Conservation (phyloP, 2,113 vertebrate species). For the Mesitornis unicolor region DNA sequence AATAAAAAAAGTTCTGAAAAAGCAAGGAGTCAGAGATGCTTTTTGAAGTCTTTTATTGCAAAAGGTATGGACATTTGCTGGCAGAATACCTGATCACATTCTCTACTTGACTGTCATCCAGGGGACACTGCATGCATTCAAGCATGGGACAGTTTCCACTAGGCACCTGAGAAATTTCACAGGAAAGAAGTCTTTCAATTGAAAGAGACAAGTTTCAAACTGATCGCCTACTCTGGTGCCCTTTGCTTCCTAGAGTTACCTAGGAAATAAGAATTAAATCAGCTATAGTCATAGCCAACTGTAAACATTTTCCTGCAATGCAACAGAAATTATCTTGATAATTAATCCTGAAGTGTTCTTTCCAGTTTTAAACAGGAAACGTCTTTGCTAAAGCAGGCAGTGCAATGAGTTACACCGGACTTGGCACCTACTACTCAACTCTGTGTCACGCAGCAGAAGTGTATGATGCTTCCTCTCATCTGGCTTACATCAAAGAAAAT, state of each 20-base stretch:
- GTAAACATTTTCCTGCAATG: background rate
- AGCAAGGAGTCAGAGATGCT: background rate
- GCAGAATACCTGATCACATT: constrained; percentile 53
- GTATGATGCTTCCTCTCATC: background rate
- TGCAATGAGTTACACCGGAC: background rate
- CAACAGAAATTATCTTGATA: background rate
- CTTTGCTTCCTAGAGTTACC: constrained; percentile 1
- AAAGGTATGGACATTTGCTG: constrained; percentile 48
- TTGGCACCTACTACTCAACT: background rate
- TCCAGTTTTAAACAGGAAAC: constrained; percentile 13
- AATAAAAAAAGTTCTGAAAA: background rate
- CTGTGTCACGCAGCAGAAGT: background rate
- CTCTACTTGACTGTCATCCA: constrained; percentile 45
- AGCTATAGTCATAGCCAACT: constrained; percentile 41
- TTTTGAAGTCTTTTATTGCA: constrained; percentile 62
- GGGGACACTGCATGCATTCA: constrained; percentile 55
- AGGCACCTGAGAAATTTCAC: constrained; percentile 53
- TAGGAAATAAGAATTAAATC: background rate
- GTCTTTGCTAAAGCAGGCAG: background rate
- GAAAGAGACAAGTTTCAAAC: constrained; percentile 8
- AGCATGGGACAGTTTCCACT: constrained; percentile 34
- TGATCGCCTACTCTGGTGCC: background rate
- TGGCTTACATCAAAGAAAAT: background rate
- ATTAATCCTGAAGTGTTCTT: background rate
- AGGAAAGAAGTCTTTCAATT: constrained; percentile 5